Percentiles rank a stretch among this genome's conserved stretches.
These are phyloP conservation scores for Lamproptera curius DNA, from an alignment of 2,888 invertebrate species.

Conservation along the genomic window DNA sequence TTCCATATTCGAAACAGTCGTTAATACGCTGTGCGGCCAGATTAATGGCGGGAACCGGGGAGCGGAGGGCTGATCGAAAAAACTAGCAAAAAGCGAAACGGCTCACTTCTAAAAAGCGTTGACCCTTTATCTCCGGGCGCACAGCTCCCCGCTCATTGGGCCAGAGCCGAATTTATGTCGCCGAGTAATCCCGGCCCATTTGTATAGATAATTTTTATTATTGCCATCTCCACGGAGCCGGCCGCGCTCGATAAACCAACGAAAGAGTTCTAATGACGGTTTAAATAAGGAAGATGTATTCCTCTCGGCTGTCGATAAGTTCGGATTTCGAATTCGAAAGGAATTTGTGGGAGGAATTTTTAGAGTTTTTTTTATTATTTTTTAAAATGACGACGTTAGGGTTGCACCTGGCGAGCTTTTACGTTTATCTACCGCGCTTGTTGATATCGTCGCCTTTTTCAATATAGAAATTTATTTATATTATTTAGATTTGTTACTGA, in stretches of 20 bases:
- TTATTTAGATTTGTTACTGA: no score
- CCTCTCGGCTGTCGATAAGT: slow-evolving; percentile 68
- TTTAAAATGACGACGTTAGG: slow-evolving; percentile 47
- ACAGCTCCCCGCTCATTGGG: slow-evolving; percentile 67
- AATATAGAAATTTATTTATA: no score
- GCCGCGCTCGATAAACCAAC: slow-evolving; percentile 68
- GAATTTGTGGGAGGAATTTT: slow-evolving; percentile 60
- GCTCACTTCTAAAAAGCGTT: slow-evolving; percentile 64
- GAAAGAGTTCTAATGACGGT: slow-evolving; percentile 78
- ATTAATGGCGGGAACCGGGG: slow-evolving; percentile 19
- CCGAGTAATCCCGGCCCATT: slow-evolving; percentile 74
- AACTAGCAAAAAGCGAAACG: slow-evolving; percentile 48
- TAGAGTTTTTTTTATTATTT: no score
- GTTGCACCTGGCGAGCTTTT: slow-evolving; percentile 33
- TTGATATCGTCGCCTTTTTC: no score
- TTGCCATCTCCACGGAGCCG: slow-evolving; percentile 73
- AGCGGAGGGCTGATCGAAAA: slow-evolving; percentile 30
- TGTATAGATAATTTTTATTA: slow-evolving; percentile 79
- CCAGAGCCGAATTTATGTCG: slow-evolving; percentile 76
- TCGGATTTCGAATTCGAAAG: slow-evolving; percentile 58
- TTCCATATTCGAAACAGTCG: slow-evolving; percentile 11
- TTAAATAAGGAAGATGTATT: slow-evolving; percentile 77
- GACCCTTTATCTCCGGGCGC: slow-evolving; percentile 69
- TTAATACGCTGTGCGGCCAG: slow-evolving; percentile 13
- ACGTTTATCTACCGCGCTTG: slow-evolving; percentile 6